phyloP scores from a whole-genome alignment of 2,113 vertebrate genomes.

The Suncus etruscus region DNA sequence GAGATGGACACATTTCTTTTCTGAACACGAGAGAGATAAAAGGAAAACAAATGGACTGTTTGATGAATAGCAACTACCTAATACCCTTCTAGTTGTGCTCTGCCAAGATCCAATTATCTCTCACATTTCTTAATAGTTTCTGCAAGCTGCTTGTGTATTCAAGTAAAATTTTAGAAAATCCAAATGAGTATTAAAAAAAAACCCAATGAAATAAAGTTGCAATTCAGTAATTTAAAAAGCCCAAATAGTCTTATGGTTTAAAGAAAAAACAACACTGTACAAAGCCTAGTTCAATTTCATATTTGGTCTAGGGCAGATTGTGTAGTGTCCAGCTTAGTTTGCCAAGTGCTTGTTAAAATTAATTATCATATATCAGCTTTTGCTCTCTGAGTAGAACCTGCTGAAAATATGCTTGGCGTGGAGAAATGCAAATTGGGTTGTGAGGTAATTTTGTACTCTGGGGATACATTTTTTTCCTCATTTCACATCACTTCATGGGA shows the following conservation, averaged over 20 bases:
- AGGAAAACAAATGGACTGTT: background rate
- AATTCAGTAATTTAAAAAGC: conserved; percentile 36
- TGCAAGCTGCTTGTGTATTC: conserved; percentile 46
- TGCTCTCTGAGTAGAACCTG: conserved; percentile 44
- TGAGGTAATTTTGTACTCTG: conserved; percentile 74
- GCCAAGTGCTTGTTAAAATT: conserved; percentile 77
- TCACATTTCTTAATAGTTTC: conserved; percentile 54
- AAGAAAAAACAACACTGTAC: background rate
- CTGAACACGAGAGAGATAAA: background rate
- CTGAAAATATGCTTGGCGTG: conserved; percentile 77
- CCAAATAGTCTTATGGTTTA: conserved; percentile 18
- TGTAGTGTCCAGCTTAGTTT: conserved; percentile 45
- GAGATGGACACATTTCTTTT: conserved; percentile 51
- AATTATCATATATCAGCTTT: conserved; percentile 70
- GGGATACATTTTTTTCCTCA: conserved; percentile 61
- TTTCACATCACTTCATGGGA: conserved; percentile 66
- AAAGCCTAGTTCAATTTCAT: conserved; percentile 37
- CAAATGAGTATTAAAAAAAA: background rate
- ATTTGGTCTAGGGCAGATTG: conserved; percentile 14
- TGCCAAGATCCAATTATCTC: conserved; percentile 53
- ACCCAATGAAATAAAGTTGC: background rate
- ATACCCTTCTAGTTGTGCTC: conserved; percentile 45
- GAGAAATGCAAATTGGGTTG: conserved; percentile 76
- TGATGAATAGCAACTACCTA: conserved; percentile 61
- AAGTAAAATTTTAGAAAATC: conserved; percentile 34